Base-by-base conservation (phyloP, 2,797 vertebrate species). In the Centroberyx gerrardi region DNA sequence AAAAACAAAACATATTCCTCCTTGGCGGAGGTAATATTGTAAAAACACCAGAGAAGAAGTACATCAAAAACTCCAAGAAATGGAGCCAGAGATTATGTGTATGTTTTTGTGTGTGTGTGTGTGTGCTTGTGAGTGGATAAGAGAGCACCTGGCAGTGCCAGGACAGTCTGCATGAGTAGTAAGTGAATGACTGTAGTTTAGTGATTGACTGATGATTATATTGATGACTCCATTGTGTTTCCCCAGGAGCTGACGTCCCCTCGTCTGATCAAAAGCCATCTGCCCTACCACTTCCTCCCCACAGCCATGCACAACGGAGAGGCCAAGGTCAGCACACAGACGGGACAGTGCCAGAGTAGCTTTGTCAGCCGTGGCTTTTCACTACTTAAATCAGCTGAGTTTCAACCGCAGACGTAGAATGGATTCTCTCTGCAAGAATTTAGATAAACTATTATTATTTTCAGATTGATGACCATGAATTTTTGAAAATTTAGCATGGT, bases 261-360 rank as follows among this genome's bases (percentile, higher is more conserved):
- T 66, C 97, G 98, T 40, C 95, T 99, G 83, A 98, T 99, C 90
- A 99, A 99, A 93, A 99, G 98, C 90, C 98, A 99, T 90, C 95
- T 99, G 18, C 98, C 98, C 0, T 98, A 98, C 70, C 96, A 96
- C 2, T 99, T 99, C 90, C 95, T 99, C 81, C 98, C 98, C 28
- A 95, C 95, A 0, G 98, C 98, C 78, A 96, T 99, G 88, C 97
- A 99, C 90, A 96, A 96, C 0, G 98, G 98, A 2, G 96, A 99
- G 82, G 98, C 97, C 81, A 99, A 99, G 97, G 98, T 99, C 88
- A 94, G 83, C 64, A 8, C 14, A 46, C 13, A 1, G 14, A 46
- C 4, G 3, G 5, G 13, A 15, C 44, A 6, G 4, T 14, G 14
- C 44, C 27, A 31, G 13, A 2, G 14, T 36, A 7, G 6, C 7